A percentile compares a stretch with the other conserved stretches of the same genome.
Evolutionary conservation across 2,888 invertebrate genomes (phyloP).

Genomic region (Leptarthrus brevirostris): DNA sequence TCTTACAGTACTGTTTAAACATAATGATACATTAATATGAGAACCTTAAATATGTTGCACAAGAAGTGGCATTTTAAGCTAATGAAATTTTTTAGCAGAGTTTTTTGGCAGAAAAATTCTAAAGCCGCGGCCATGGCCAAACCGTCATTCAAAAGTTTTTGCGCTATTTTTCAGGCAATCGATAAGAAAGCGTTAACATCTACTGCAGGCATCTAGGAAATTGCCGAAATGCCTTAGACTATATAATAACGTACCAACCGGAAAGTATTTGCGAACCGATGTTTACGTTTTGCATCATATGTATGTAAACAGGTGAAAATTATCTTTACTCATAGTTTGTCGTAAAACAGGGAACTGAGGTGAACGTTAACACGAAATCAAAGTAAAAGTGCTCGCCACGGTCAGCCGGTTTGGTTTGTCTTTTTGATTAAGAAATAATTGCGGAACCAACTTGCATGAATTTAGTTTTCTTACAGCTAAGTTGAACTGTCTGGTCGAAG

Average conservation of each 20-base stretch:
- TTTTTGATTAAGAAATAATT: background rate
- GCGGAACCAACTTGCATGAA: background rate
- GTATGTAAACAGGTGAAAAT: background rate
- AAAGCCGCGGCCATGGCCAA: too few species aligned
- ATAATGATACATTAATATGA: too few species aligned
- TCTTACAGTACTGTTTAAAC: too few species aligned
- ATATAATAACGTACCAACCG: background rate
- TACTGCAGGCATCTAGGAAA: too few species aligned
- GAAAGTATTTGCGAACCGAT: background rate
- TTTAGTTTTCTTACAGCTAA: background rate
- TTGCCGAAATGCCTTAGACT: too few species aligned
- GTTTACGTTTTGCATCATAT: background rate
- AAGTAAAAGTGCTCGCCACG: constrained; percentile 13
- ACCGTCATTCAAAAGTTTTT: too few species aligned
- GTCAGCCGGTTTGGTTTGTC: constrained; percentile 1
- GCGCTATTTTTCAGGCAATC: too few species aligned
- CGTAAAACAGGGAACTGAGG: background rate
- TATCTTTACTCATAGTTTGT: background rate
- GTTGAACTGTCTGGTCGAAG: background rate
- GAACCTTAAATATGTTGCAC: too few species aligned
- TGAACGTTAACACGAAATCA: background rate
- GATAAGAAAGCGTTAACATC: too few species aligned
- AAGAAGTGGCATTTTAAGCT: too few species aligned
- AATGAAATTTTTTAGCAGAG: too few species aligned
- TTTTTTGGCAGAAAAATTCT: too few species aligned